phyloP scores from a whole-genome alignment of 2,113 vertebrate genomes.

The Eubucco bourcierii region DNA sequence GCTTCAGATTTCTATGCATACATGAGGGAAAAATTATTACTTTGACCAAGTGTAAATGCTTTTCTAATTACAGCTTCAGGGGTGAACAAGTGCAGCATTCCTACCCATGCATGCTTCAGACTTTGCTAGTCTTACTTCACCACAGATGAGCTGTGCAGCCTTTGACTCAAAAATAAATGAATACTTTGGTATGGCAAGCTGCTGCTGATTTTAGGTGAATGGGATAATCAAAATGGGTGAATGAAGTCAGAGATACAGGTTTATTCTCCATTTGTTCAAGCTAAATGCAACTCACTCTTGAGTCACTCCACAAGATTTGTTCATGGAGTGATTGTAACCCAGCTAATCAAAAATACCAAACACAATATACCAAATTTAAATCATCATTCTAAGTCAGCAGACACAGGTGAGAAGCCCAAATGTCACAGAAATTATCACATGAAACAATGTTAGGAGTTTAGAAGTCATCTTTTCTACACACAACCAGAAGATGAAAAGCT shows the following conservation, averaged over 20 bases:
- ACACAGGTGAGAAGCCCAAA: not conserved
- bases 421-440: not conserved
- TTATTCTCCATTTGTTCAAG: not conserved
- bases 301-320: not conserved
- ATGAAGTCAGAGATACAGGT: not conserved
- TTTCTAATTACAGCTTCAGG: not conserved
- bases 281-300: not conserved
- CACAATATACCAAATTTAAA: not conserved
- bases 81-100: not conserved
- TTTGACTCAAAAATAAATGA: not conserved
- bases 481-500: not conserved
- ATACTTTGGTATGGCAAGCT: not conserved
- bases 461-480: not conserved
- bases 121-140: not conserved
- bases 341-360: not conserved
- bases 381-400: not conserved
- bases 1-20: not conserved
- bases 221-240: not conserved
- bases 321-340: not conserved
- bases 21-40: not conserved
- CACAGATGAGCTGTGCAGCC: not conserved
- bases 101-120: not conserved
- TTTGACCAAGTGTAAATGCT: not conserved
- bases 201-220: not conserved
- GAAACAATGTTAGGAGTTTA: not conserved